Base-by-base conservation (phyloP, 2,797 vertebrate species). In the Picus viridis region DNA sequence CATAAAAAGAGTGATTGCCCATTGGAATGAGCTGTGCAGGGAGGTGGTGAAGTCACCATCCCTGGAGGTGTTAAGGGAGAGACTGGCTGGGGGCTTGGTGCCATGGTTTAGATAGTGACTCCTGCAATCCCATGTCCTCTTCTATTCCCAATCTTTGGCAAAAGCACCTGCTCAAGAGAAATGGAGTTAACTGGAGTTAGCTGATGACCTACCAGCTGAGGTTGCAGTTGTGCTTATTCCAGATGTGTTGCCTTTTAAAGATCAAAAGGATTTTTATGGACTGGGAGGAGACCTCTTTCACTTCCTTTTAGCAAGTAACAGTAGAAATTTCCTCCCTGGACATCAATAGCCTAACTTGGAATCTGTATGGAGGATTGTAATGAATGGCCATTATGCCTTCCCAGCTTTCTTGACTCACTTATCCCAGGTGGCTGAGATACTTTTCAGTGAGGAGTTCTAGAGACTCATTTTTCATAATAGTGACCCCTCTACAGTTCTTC, bases 191-290 rank as follows among this genome's bases (percentile, higher is more conserved):
- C 49, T 77, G 57, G 32, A 16, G 68, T n/a, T n/a, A n/a, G 45
- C 41, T 82, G 65, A 58, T 88, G 86, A 80, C 70, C 61, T 69
- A 24, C 19, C 26, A 72, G 14, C 49, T 53, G 64, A 77, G 76
- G 95, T 79, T 63, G 58, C 59, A 24, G 36, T 88, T 81, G 26
- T 53, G 26, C 13, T 83, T 87, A 15, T 4, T 74, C 26, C 58
- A 85, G 53, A 85, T 77, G 56, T 87, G 23, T 24, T 92, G 20
- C 36, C 18, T 88, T 92, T 86, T 95, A 71, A 75, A 96, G 89
- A 79, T 83, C 58, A 91, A 86, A 91, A 32, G 36, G 65, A 12
- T 13, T 88, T 87, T 75, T 86, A 9, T 27, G 14, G 58, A 12
- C 9, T 62, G 27, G 54, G 30, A 70, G 16, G 39, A 77, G 39